Evolutionary conservation across 2,113 vertebrate genomes (phyloP).

Genomic region (Beaufortia kweichowensis): DNA sequence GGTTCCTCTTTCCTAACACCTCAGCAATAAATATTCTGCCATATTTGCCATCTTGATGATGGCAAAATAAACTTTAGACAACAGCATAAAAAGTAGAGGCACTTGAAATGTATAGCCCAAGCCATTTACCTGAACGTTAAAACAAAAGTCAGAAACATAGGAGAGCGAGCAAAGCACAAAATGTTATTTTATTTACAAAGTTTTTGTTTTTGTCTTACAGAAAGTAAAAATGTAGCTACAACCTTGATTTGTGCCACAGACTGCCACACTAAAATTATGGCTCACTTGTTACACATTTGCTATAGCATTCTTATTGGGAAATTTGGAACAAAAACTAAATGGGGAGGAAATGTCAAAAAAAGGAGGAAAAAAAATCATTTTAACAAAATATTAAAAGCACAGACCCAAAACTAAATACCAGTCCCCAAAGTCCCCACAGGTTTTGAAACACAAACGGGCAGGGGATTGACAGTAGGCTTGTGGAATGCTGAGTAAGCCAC

Average conservation of each 20-base stretch:
- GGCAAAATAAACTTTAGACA: no score
- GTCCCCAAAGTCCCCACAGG: constrained; percentile 80
- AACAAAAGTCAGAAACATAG: constrained; percentile 45
- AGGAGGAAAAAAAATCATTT: constrained; percentile 68
- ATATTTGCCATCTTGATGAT: no score
- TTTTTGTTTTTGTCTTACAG: constrained; percentile 81
- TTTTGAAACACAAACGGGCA: constrained; percentile 68
- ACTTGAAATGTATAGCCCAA: no score
- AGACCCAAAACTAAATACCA: constrained; percentile 82
- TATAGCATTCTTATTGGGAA: constrained; percentile 79
- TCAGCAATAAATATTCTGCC: no score
- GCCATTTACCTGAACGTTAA: background rate
- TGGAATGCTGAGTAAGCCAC: constrained; percentile 82
- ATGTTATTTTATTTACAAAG: constrained; percentile 99
- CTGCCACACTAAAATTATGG: constrained; percentile 78
- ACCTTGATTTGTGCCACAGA: constrained; percentile 81
- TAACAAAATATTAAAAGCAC: constrained; percentile 87
- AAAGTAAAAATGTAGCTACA: constrained; percentile 96
- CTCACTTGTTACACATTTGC: constrained; percentile 80
- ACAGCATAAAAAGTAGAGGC: no score
- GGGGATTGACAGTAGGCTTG: constrained; percentile 76
- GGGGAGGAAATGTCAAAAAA: constrained; percentile 59
- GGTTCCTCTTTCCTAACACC: no score
- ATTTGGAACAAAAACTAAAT: constrained; percentile 64
- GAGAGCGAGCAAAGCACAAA: constrained; percentile 76